These are phyloP conservation scores for Zingel zingel DNA, from an alignment of 2,113 vertebrate species.

Conservation along the genomic window DNA sequence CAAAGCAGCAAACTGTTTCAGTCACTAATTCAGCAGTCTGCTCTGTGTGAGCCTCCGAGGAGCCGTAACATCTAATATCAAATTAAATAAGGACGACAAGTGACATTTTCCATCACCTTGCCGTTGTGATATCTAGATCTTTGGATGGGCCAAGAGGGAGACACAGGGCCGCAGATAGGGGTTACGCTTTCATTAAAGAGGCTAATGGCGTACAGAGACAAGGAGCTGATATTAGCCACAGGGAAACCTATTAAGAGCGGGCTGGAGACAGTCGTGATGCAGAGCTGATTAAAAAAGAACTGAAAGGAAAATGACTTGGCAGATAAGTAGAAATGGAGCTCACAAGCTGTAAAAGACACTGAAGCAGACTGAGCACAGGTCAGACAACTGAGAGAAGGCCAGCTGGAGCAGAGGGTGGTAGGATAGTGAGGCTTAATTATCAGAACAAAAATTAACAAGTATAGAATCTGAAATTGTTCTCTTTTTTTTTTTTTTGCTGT, in stretches of 20 bases:
- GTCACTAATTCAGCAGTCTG: background rate
- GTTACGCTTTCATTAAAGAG: constrained; percentile 71
- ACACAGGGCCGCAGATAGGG: constrained; percentile 42
- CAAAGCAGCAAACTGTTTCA: background rate
- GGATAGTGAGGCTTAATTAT: background rate
- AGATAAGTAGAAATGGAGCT: constrained; percentile 44
- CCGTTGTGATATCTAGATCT: constrained; percentile 36
- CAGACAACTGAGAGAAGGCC: background rate
- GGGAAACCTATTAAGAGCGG: constrained; percentile 63
- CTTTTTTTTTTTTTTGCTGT: background rate
- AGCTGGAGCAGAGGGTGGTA: background rate
- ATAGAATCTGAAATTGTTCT: no score
- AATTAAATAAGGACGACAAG: constrained; percentile 56
- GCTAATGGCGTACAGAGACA: constrained; percentile 67
- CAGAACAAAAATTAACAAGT: background rate
- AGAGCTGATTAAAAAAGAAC: constrained; percentile 72
- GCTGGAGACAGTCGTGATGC: constrained; percentile 58
- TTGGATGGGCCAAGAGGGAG: constrained; percentile 48
- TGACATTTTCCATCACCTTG: constrained; percentile 60
- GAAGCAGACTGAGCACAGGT: constrained; percentile 7
- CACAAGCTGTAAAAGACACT: constrained; percentile 35
- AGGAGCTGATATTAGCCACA: constrained; percentile 66
- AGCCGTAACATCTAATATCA: constrained; percentile 37
- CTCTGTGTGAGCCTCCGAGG: constrained; percentile 20
- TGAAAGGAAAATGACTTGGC: constrained; percentile 66